A percentile compares a stretch with the other conserved stretches of the same genome.
Conservation (phyloP, 92 coral and sea anemone genomes). For the Virgularia gustaviana region DNA sequence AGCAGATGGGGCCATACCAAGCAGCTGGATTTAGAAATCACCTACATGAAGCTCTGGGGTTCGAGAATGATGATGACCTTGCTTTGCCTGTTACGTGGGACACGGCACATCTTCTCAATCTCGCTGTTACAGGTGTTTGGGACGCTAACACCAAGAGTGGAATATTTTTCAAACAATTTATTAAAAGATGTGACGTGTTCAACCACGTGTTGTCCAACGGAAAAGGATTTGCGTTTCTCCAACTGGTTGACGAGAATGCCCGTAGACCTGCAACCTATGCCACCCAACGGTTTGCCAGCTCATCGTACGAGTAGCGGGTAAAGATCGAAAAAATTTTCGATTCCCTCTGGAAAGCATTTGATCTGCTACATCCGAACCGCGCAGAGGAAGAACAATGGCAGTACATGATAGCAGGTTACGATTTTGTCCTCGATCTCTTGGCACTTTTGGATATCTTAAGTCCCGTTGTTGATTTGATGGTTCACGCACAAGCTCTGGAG, state of each 20-base stretch:
- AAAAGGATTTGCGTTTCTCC: conserved; percentile 41
- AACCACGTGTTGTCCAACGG: conserved; percentile 36
- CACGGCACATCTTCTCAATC: conserved; percentile 44
- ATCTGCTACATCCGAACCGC: conserved; percentile 19
- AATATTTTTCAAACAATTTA: conserved; percentile 29
- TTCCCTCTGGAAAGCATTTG: conserved; percentile 39
- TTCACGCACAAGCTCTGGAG: conserved; percentile 39
- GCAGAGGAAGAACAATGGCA: conserved; percentile 30
- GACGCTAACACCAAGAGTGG: conserved; percentile 32
- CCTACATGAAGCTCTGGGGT: conserved; percentile 27
- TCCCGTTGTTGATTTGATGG: conserved; percentile 27
- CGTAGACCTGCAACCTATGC: conserved; percentile 34
- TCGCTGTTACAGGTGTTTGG: conserved; percentile 29
- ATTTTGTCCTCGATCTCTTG: conserved; percentile 34
- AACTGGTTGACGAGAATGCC: conserved; percentile 29
- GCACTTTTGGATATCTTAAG: conserved; percentile 25
- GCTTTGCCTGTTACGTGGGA: conserved; percentile 46
- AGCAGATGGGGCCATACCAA: conserved; percentile 49
- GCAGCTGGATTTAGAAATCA: conserved; percentile 40
- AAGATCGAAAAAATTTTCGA: conserved; percentile 30
- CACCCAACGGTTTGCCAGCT: conserved; percentile 34
- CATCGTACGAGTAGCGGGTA: conserved; percentile 38
- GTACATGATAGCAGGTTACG: conserved; percentile 35
- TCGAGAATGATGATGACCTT: conserved; percentile 24
- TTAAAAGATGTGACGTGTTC: conserved; percentile 32